Evolutionary conservation across 2,113 vertebrate species (phyloP).

Genomic region (Dipodomys merriami): DNA sequence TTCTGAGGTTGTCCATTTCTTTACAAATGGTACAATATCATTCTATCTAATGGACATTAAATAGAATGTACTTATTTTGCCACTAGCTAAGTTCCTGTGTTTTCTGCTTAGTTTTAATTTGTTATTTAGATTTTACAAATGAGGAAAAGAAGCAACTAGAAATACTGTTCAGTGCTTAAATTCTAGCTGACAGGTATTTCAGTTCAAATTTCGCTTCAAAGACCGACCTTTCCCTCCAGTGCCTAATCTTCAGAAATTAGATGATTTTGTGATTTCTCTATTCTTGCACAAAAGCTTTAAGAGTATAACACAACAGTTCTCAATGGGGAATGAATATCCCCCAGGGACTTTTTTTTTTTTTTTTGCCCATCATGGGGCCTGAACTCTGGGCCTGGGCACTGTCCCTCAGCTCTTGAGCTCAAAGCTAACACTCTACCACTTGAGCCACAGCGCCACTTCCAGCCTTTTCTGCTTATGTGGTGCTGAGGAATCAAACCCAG

Average conservation of each 20-base stretch:
- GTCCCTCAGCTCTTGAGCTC: too few species aligned
- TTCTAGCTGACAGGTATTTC: background rate
- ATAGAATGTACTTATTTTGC: background rate
- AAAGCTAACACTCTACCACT: too few species aligned
- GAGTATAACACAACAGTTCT: background rate
- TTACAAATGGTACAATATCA: too few species aligned
- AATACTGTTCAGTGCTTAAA: background rate
- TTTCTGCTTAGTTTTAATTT: background rate
- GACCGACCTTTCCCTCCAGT: rapidly evolving
- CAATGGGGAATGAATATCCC: rapidly evolving
- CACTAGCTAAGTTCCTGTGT: background rate
- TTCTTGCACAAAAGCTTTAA: background rate
- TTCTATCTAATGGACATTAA: too few species aligned
- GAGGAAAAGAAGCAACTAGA: background rate
- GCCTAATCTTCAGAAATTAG: background rate
- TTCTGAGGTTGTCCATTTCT: too few species aligned
- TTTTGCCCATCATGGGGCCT: too few species aligned
- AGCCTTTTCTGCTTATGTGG: too few species aligned
- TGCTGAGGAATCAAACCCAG: too few species aligned
- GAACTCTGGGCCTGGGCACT: too few species aligned
- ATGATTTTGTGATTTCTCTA: background rate
- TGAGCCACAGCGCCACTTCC: too few species aligned
- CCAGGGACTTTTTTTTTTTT: too few species aligned
- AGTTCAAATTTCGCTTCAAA: background rate
- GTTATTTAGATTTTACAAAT: background rate